Conservation (phyloP, 2,797 vertebrate genomes). For the Avahi laniger region DNA sequence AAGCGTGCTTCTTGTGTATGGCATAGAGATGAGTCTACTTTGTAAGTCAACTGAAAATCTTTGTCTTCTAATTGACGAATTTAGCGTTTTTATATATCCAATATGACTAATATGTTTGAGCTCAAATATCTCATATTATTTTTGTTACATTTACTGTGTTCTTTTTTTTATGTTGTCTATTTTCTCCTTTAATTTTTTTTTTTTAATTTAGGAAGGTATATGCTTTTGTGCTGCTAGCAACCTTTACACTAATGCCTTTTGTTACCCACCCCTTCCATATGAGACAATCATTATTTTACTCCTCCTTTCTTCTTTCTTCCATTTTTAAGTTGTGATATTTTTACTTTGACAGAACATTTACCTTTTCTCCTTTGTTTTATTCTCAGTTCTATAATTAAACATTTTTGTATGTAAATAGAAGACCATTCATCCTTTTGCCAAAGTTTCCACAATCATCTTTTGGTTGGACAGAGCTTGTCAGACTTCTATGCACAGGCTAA, state of each 20-base stretch:
- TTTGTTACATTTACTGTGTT: neutral
- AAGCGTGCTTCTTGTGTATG: neutral
- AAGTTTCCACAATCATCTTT: neutral
- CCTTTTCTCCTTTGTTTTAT: neutral
- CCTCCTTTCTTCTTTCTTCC: neutral
- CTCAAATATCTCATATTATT: neutral
- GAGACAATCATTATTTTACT: neutral
- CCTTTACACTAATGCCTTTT: neutral
- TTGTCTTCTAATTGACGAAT: neutral
- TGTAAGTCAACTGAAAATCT: neutral
- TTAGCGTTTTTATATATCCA: neutral
- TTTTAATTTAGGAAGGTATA: neutral
- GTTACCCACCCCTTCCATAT: neutral
- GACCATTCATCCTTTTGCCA: neutral
- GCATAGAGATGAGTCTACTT: neutral
- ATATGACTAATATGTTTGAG: neutral
- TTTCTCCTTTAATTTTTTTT: neutral
- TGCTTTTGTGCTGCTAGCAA: neutral
- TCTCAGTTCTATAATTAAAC: neutral
- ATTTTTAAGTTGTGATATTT: neutral
- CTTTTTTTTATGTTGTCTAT: neutral
- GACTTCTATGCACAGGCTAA: too few species aligned
- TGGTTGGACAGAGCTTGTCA: neutral
- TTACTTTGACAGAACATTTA: neutral
- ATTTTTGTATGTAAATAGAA: neutral